phyloP scores from a whole-genome alignment of 2,888 invertebrate species.

The Dolichopus griseipennis region DNA sequence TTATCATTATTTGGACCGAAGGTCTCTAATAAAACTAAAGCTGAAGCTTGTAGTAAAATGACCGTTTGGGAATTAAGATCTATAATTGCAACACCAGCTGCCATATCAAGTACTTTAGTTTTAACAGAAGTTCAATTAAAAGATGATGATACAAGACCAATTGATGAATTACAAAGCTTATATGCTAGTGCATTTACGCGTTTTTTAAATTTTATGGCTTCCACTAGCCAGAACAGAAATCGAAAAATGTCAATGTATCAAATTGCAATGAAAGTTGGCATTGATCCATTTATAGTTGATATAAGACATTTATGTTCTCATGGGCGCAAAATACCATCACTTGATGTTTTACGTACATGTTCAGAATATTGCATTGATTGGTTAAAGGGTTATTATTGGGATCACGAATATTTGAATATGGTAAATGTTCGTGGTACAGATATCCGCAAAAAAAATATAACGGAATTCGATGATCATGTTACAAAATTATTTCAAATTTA shows the following conservation, averaged over 20 bases:
- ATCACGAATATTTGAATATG: constrained; percentile 29
- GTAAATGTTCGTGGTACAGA: constrained; percentile 29
- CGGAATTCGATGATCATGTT: constrained; percentile 30
- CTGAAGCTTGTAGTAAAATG: constrained; percentile 31
- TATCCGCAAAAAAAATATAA: constrained; percentile 30
- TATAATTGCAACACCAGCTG: constrained; percentile 35
- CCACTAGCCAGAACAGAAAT: constrained; percentile 34
- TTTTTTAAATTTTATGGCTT: constrained; percentile 43
- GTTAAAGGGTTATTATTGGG: constrained; percentile 40
- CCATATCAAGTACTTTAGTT: constrained; percentile 36
- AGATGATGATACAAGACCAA: constrained; percentile 23
- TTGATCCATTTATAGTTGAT: constrained; percentile 41
- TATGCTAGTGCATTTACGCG: constrained; percentile 39
- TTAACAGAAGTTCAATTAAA: constrained; percentile 35
- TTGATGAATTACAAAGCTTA: constrained; percentile 27
- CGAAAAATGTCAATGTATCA: constrained; percentile 39
- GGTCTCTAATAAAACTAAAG: constrained; percentile 21
- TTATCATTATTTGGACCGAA: constrained; percentile 31
- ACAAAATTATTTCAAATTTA: constrained; percentile 29
- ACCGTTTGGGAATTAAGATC: constrained; percentile 38
- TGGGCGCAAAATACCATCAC: constrained; percentile 36
- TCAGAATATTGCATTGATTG: constrained; percentile 36
- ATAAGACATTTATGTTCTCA: constrained; percentile 41
- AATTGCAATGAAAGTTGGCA: constrained; percentile 35
- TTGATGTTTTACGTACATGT: constrained; percentile 32